Base-by-base conservation (phyloP, 2,113 vertebrate species). In the Bungarus multicinctus region DNA sequence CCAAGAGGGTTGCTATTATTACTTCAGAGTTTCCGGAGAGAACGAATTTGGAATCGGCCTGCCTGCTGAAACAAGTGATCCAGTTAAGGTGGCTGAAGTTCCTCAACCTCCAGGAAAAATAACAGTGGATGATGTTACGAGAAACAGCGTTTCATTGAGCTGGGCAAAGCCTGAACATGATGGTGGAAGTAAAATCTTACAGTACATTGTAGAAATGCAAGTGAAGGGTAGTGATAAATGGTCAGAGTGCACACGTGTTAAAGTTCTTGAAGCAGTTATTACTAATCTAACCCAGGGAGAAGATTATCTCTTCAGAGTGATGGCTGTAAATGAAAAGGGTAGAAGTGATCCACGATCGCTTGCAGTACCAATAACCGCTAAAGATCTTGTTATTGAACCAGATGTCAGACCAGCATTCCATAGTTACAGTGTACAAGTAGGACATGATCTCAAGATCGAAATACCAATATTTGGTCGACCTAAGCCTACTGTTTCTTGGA, bases 141-240 rank as follows among this genome's bases (percentile, higher is more conserved):
- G 98, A 97, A 98, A 98, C 94, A 99, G 98, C 95, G 98, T 99
- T 81, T 99, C 99, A 0, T 96, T 99, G 96, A 98, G 98, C 91
- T 99, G 99, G 99, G 98, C 98, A 96, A 99, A 98, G 95, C 99
- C 99, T 86, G 98, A 99, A 94, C 99, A 99, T 96, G 99, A 99
- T 93, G 99, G 99, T 90, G 99, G 99, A 90, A 99, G 99, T 97
- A 99, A 98, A 98, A 98, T 99, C 45, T 95, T 98, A 87, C 98
- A 99, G 88, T 99, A 99, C 92, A 97, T 99, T 94, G 98, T 99
- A 60, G 99, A 99, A 97, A 98, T 99, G 97, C 98, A 99, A 97
- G 97, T 98, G 85, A 99, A 99, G 95, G 98, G 98, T 64, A 98
- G 97, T 90, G 99, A 99, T 1, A 99, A 99, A 96, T 99, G 99